These are phyloP conservation scores for Zaprionus ghesquierei DNA, from an alignment of 1,140 invertebrate genomes.

Conservation along the genomic window DNA sequence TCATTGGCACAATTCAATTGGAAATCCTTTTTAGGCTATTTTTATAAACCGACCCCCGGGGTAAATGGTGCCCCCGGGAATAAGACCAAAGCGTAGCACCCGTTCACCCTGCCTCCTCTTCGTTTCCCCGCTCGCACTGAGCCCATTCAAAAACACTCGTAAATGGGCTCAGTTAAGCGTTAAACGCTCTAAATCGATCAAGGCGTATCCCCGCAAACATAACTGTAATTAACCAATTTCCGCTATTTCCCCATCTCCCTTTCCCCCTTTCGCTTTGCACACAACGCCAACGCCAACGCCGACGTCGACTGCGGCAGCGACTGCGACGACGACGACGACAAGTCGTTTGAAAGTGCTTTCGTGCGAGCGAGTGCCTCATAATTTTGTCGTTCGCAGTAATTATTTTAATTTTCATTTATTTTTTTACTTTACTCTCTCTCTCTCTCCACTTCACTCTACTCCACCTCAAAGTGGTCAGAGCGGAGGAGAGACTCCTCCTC, in stretches of 20 bases:
- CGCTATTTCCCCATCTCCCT: slow-evolving; percentile 11
- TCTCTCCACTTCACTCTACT: slow-evolving; percentile 9
- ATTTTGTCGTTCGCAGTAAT: slow-evolving; percentile 62
- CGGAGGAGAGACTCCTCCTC: neutral
- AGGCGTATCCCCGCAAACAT: slow-evolving; percentile 63
- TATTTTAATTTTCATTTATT: slow-evolving; percentile 58
- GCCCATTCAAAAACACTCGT: slow-evolving; percentile 26
- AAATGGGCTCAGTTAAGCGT: slow-evolving; percentile 64
- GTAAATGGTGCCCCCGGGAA: neutral
- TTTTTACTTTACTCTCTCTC: slow-evolving; percentile 32
- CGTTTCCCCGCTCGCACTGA: neutral
- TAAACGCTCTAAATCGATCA: slow-evolving; percentile 74
- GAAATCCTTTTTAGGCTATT: slow-evolving; percentile 7
- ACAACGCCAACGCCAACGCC: no score
- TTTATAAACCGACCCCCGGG: neutral
- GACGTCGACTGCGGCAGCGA: neutral
- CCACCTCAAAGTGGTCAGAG: slow-evolving; percentile 6
- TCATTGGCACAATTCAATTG: slow-evolving; percentile 14
- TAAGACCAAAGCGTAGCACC: neutral
- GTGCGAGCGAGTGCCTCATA: slow-evolving; percentile 45
- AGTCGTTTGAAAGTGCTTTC: slow-evolving; percentile 43
- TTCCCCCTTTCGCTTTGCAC: neutral
- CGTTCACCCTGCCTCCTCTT: no score
- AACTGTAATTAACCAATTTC: slow-evolving; percentile 75
- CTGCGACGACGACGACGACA: neutral